These are phyloP conservation scores for Enteromius paludinosus DNA, from an alignment of 2,797 vertebrate genomes.

Conservation along the genomic window DNA sequence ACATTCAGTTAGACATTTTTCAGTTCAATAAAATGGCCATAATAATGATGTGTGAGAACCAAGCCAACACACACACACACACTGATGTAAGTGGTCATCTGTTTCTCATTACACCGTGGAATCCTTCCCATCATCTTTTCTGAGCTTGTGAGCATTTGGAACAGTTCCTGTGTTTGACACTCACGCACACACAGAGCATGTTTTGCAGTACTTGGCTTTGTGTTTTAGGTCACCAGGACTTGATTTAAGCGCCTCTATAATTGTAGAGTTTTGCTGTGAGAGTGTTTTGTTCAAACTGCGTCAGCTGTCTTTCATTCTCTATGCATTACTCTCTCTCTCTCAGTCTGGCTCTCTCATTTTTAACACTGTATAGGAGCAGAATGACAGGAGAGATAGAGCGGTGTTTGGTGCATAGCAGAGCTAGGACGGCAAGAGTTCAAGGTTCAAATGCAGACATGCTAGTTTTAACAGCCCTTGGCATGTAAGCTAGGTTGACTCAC, in stretches of 20 bases:
- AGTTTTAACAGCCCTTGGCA: conserved; percentile 16
- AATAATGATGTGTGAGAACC: conserved; percentile 11
- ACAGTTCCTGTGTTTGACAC: conserved; percentile 23
- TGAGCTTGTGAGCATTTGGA: conserved; percentile 38
- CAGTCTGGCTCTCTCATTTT: neutral
- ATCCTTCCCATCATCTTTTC: conserved; percentile 41
- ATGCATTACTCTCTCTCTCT: neutral
- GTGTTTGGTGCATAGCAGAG: neutral
- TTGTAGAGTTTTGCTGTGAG: neutral
- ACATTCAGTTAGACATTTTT: conserved; percentile 33
- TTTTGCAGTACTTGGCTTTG: conserved; percentile 9
- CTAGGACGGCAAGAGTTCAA: conserved; percentile 8
- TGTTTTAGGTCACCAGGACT: conserved; percentile 24
- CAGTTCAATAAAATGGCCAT: conserved; percentile 19
- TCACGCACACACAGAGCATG: neutral
- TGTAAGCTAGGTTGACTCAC: conserved; percentile 11
- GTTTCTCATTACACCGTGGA: conserved; percentile 52
- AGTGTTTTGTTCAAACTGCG: conserved; percentile 4
- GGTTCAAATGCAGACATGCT: conserved; percentile 22
- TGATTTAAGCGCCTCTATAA: conserved; percentile 22
- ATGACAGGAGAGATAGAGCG: neutral
- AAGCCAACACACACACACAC: conserved; percentile 27
- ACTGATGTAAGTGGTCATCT: conserved; percentile 54
- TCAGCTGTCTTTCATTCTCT: neutral
- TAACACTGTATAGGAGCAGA: neutral